These are phyloP conservation scores for Heteractis magnifica DNA, from an alignment of 92 coral and sea anemone genomes.

Conservation along the genomic window DNA sequence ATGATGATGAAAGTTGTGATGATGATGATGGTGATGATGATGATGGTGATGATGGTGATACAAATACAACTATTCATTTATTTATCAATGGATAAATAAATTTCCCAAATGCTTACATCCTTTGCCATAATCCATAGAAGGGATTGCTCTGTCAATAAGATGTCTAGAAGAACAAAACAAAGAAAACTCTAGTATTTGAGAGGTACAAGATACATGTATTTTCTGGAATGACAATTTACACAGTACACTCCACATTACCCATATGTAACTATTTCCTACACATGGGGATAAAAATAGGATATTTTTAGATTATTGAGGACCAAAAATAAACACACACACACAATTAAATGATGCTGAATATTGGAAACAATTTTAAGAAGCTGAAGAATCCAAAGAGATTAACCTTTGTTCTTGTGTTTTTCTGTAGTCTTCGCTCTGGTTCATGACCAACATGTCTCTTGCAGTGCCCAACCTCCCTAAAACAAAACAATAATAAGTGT, in stretches of 20 bases:
- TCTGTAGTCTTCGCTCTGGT: slow-evolving; percentile 95
- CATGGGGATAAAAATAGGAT: no score
- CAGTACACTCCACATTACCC: no score
- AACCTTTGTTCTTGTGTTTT: slow-evolving; percentile 92
- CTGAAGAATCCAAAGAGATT: background rate
- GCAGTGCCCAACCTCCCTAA: slow-evolving; percentile 62
- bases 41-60: background rate
- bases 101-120: slow-evolving; percentile 77
- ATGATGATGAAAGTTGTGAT: background rate
- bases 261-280: no score
- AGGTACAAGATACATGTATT: no score
- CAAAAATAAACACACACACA: no score
- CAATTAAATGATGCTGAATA: background rate
- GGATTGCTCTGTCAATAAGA: slow-evolving; percentile 87
- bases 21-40: background rate
- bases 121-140: slow-evolving; percentile 89
- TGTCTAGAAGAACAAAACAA: slow-evolving; percentile 47
- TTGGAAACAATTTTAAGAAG: no score
- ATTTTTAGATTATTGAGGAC: no score
- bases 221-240: no score
- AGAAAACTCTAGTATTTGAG: no score
- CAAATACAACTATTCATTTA: background rate
- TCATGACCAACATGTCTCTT: slow-evolving; percentile 96
- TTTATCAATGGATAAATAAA: background rate
- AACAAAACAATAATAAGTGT: background rate